Percentiles rank a stretch among this genome's conserved stretches.
Evolutionary conservation across 2,888 invertebrate species (phyloP).

Genomic region (Elmis aenea): DNA sequence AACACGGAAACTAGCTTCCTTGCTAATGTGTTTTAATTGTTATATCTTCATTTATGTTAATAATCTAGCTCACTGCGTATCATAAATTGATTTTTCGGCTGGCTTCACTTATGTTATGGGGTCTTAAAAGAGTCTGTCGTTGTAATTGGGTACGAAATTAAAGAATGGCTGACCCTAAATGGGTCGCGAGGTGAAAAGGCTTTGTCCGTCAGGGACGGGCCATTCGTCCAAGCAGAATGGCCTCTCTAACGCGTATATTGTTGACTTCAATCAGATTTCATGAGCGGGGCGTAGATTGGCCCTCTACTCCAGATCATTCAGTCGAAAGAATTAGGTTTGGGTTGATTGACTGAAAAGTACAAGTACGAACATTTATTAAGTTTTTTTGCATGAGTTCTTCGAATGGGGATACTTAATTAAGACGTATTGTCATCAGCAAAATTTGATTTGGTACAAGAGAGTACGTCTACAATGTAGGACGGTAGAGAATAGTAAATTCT

Average conservation of each 20-base stretch:
- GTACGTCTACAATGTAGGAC: conserved; percentile 5
- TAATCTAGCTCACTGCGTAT: too few species aligned
- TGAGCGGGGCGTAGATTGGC: conserved; percentile 16
- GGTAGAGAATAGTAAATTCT: conserved; percentile 8
- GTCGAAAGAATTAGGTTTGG: conserved; percentile 14
- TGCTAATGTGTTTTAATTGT: too few species aligned
- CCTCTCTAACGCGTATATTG: conserved; percentile 27
- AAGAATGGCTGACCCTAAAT: conserved; percentile 37
- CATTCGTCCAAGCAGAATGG: conserved; percentile 24
- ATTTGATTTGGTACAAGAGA: conserved; percentile 7
- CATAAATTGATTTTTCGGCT: conserved; percentile 10
- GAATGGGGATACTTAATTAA: conserved; percentile 11
- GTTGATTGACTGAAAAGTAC: conserved; percentile 15
- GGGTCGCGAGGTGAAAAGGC: conserved; percentile 45
- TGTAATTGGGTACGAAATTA: conserved; percentile 29
- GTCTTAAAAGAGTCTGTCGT: conserved; percentile 13
- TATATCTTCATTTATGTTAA: too few species aligned
- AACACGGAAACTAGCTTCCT: too few species aligned
- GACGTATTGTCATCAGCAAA: conserved; percentile 12
- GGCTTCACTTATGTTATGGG: conserved; percentile 7
- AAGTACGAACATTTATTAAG: conserved; percentile 12
- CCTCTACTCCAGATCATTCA: conserved; percentile 16
- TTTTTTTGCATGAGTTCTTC: conserved; percentile 9
- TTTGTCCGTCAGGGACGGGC: conserved; percentile 36
- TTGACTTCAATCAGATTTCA: conserved; percentile 27